Conservation (phyloP, 2,797 vertebrate species). For the Schizothorax lantsangensis region DNA sequence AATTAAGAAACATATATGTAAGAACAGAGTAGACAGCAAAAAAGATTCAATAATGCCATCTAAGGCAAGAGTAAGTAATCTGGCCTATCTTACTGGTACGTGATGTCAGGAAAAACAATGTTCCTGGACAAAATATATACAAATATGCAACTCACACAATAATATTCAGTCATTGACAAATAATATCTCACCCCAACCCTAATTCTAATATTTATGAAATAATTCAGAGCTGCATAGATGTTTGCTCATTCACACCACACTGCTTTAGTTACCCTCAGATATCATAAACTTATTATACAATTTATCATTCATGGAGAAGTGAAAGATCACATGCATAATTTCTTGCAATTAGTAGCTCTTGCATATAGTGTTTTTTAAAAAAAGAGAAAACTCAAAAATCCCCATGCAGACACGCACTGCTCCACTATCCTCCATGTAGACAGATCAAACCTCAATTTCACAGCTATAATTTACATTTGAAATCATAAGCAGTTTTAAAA, state of each 20-base stretch:
- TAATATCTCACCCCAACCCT: background rate
- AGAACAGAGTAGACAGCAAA: background rate
- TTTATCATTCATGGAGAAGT: background rate
- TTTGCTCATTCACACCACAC: background rate
- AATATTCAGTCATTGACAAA: background rate
- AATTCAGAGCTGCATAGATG: too few relatives aligned
- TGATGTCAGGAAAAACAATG: background rate
- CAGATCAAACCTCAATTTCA: background rate
- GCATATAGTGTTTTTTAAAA: background rate
- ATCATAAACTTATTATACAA: background rate
- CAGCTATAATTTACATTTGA: background rate
- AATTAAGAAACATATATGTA: background rate
- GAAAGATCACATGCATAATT: background rate
- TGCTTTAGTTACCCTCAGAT: background rate
- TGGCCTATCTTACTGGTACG: background rate
- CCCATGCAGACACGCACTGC: slow-evolving; percentile 52
- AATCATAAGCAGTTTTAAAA: background rate
- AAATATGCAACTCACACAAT: background rate
- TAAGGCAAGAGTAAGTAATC: background rate
- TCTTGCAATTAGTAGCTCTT: background rate
- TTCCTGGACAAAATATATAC: background rate
- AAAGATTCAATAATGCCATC: background rate
- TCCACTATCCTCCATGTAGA: slow-evolving; percentile 45
- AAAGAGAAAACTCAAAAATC: slow-evolving; percentile 20
- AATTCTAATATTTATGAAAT: background rate